phyloP scores from a whole-genome alignment of 2,113 vertebrate genomes.

The Cyprinus carpio region DNA sequence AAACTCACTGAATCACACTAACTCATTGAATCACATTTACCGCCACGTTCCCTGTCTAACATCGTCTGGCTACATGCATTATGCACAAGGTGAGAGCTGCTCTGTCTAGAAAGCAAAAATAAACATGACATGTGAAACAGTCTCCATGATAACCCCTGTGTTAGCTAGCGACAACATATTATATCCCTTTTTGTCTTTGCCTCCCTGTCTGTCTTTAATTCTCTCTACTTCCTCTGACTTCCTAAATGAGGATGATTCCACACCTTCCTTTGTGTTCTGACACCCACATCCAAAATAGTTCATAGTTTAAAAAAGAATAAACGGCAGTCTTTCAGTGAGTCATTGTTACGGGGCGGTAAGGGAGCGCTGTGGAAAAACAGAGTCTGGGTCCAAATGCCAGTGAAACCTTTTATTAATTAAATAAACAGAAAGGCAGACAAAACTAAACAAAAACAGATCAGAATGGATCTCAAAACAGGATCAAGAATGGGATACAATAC shows the following conservation, averaged over 20 bases:
- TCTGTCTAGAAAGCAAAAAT: constrained; percentile 13
- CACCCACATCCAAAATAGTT: neutral
- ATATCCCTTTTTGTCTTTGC: neutral
- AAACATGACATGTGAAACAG: constrained; percentile 7
- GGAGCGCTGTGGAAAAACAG: no score
- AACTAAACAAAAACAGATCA: no score
- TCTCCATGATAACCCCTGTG: constrained; percentile 8
- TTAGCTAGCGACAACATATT: neutral
- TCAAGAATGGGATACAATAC: no score
- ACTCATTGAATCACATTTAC: constrained; percentile 34
- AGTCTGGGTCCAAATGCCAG: no score
- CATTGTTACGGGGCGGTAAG: no score
- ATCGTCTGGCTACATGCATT: constrained; percentile 26
- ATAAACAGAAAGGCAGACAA: no score
- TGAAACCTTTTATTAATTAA: no score
- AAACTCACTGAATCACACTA: constrained; percentile 3
- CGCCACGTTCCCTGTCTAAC: constrained; percentile 10
- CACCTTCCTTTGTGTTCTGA: neutral
- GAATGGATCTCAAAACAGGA: no score
- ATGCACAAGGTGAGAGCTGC: constrained; percentile 36
- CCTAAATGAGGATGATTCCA: neutral
- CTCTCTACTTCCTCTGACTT: neutral
- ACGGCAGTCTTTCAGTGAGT: neutral
- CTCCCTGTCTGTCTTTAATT: neutral
- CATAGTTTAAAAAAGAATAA: neutral